A percentile compares a stretch with the other conserved stretches of the same genome.
Conservation (phyloP, 2,113 vertebrate species). For the Oryzias javanicus region DNA sequence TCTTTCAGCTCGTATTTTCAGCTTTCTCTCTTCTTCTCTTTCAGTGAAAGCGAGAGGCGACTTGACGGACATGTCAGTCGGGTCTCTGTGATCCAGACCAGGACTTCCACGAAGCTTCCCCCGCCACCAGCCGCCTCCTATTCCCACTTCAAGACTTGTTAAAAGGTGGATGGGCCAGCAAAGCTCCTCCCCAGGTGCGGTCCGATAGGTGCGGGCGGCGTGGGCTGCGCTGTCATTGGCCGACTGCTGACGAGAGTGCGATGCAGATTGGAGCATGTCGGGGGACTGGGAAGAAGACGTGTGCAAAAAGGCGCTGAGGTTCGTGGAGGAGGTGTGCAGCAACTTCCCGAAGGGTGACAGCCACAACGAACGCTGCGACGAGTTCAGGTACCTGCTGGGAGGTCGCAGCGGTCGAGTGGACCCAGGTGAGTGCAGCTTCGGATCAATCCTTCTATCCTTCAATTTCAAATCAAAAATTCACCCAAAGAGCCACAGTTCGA, state of each 20-base stretch:
- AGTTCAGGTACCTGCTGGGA: constrained; percentile 83
- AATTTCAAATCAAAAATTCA: too few species aligned
- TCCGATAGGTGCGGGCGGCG: constrained; percentile 64
- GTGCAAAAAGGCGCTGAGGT: constrained; percentile 84
- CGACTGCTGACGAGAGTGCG: constrained; percentile 74
- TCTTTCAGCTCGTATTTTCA: constrained; percentile 21
- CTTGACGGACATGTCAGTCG: constrained; percentile 42
- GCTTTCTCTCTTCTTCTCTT: constrained; percentile 29
- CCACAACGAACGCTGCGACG: constrained; percentile 84
- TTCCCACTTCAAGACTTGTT: constrained; percentile 15
- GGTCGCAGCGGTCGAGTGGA: constrained; percentile 78
- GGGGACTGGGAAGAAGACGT: constrained; percentile 92
- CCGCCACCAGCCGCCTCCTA: background rate
- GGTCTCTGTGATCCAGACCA: constrained; percentile 54
- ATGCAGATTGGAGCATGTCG: constrained; percentile 88
- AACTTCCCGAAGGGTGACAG: constrained; percentile 74
- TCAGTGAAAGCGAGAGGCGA: constrained; percentile 41
- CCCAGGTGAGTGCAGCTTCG: constrained; percentile 73
- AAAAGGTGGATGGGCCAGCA: constrained; percentile 59
- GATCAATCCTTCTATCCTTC: background rate
- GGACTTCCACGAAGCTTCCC: constrained; percentile 38
- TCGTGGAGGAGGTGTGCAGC: constrained; percentile 89
- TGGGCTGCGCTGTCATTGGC: constrained; percentile 70
- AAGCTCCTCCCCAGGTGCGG: constrained; percentile 42
- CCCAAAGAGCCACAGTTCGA: too few species aligned